Evolutionary conservation across 2,113 vertebrate species (phyloP).

Genomic region (Hassar affinis): DNA sequence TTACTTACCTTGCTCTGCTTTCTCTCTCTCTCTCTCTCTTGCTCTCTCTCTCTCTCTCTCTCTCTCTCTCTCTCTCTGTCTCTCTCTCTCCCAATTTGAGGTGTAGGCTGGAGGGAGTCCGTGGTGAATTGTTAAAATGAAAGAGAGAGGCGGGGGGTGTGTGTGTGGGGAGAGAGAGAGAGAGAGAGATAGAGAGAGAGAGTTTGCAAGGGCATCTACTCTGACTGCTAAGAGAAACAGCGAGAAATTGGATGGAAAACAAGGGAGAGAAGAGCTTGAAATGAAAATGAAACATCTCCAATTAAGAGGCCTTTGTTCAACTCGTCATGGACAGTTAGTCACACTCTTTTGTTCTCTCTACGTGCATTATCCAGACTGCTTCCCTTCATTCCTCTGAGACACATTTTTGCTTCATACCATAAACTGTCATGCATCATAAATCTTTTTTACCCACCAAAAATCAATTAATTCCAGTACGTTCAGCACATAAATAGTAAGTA

Average conservation of each 20-base stretch:
- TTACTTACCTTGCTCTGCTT: constrained; percentile 35
- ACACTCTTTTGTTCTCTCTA: constrained; percentile 64
- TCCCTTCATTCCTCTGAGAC: constrained; percentile 32
- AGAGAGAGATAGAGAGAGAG: constrained; percentile 24
- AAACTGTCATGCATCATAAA: constrained; percentile 34
- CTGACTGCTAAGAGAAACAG: constrained; percentile 57
- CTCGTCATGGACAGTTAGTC: constrained; percentile 71
- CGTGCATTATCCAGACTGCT: constrained; percentile 43
- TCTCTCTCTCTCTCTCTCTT: constrained; percentile 13
- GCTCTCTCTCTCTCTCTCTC: neutral
- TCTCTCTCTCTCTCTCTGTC: constrained; percentile 19
- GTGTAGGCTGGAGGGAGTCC: constrained; percentile 53
- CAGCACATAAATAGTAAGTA: constrained; percentile 16
- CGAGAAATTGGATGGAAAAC: constrained; percentile 57
- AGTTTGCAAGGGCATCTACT: constrained; percentile 56
- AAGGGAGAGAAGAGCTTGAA: constrained; percentile 54
- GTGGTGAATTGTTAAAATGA: constrained; percentile 69
- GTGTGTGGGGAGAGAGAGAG: neutral
- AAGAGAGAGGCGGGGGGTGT: constrained; percentile 46
- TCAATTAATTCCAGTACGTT: constrained; percentile 35
- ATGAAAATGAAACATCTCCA: constrained; percentile 65
- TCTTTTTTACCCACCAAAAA: constrained; percentile 31
- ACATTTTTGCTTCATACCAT: constrained; percentile 16
- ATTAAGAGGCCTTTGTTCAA: constrained; percentile 68
- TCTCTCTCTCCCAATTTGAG: constrained; percentile 48